phyloP scores from a whole-genome alignment of 1,140 invertebrate genomes.

The Drosophila willistoni region DNA sequence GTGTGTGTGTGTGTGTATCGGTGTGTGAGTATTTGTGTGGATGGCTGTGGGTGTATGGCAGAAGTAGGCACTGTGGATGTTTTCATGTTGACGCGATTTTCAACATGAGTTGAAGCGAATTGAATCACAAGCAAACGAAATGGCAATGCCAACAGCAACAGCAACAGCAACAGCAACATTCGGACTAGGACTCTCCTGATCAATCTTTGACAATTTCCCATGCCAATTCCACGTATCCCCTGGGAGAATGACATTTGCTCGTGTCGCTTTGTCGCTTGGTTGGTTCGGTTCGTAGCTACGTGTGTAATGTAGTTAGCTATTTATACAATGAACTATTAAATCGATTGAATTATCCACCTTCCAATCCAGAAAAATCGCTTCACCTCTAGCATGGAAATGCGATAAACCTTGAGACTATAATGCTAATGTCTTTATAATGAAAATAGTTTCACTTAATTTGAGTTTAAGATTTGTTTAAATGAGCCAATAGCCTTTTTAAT shows the following conservation, averaged over 20 bases:
- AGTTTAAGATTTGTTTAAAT: neutral
- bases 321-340: neutral
- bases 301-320: neutral
- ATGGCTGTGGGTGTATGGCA: neutral
- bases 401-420: too few relatives aligned
- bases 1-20: too few relatives aligned
- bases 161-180: neutral
- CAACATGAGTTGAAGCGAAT: slow-evolving; percentile 63
- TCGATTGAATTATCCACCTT: neutral
- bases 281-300: too few relatives aligned
- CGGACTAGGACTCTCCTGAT: neutral
- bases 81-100: slow-evolving; percentile 62
- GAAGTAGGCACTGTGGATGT: slow-evolving; percentile 21
- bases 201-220: slow-evolving; percentile 14
- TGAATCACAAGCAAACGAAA: slow-evolving; percentile 39
- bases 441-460: too few relatives aligned
- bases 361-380: neutral
- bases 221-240: too few relatives aligned
- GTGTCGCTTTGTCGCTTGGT: too few relatives aligned
- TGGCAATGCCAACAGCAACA: neutral
- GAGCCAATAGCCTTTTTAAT: too few relatives aligned
- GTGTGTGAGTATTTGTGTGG: too few relatives aligned
- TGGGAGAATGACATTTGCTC: too few relatives aligned
- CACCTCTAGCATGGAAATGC: too few relatives aligned
- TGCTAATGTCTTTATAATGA: too few relatives aligned